Conservation (phyloP, 2,888 invertebrate genomes). For the Caenorhabditis panamensis region DNA sequence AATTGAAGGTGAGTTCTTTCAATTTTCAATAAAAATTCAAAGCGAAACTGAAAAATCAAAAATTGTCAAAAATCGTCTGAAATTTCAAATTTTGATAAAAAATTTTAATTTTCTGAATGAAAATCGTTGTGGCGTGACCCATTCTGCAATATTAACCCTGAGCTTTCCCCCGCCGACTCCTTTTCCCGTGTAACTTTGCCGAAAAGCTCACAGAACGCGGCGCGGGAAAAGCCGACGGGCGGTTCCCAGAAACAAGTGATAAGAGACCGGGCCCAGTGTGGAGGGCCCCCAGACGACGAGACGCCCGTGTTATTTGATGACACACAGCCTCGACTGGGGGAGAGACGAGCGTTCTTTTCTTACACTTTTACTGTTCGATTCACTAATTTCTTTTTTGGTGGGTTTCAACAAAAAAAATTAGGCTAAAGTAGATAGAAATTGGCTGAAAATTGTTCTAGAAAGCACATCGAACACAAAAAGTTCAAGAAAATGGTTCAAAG, state of each 20-base stretch:
- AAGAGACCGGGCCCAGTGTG: background rate
- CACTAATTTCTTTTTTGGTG: background rate
- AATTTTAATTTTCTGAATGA: background rate
- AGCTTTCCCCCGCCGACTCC: background rate
- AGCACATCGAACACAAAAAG: no score
- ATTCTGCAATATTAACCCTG: background rate
- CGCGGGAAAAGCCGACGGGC: background rate
- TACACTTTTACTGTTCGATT: background rate
- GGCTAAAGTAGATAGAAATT: no score
- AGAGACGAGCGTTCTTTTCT: constrained; percentile 7
- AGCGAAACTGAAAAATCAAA: background rate
- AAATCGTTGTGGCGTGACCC: background rate
- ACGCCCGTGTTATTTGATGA: constrained; percentile 39
- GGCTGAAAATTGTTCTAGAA: no score
- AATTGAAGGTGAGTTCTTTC: constrained; percentile 27
- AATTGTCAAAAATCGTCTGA: background rate
- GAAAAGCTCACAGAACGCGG: constrained; percentile 30
- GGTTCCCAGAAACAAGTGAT: constrained; percentile 20
- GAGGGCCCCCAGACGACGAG: constrained; percentile 21
- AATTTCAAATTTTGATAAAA: background rate
- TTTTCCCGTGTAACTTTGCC: background rate
- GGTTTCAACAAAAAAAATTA: no score
- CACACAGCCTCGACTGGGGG: background rate
- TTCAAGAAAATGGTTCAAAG: no score
- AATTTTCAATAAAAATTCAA: background rate